Percentiles rank a stretch among this genome's conserved stretches.
Evolutionary conservation across 1,140 invertebrate species (phyloP).

Genomic region (Orchesella cincta): DNA sequence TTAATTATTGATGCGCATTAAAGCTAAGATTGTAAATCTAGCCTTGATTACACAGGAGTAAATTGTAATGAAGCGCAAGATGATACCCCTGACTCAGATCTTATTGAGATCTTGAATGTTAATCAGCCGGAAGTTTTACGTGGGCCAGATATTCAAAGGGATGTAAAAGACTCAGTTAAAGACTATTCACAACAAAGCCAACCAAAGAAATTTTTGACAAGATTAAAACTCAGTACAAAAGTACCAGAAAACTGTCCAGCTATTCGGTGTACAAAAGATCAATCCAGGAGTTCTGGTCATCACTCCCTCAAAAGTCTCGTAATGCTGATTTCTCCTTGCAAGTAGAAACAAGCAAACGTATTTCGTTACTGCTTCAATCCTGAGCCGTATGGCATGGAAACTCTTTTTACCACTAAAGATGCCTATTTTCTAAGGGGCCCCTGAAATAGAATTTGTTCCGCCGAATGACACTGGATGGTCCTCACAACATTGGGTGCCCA

Average conservation of each 20-base stretch:
- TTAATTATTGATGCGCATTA: no score
- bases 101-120: not conserved
- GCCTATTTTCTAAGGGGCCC: not conserved
- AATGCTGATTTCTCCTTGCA: conserved; percentile 14
- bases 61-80: no score
- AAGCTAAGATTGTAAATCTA: no score
- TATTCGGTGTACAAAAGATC: conserved; percentile 26
- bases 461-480: conserved; percentile 2
- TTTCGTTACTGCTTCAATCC: not conserved
- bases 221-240: not conserved
- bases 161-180: not conserved
- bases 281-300: conserved; percentile 34
- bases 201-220: not conserved
- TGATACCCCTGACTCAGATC: not conserved
- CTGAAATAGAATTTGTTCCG: not conserved
- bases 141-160: not conserved
- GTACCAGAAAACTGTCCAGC: conserved; percentile 11
- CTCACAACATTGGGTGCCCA: not conserved
- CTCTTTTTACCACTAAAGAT: not conserved
- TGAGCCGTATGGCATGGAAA: conserved; percentile 17
- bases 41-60: no score
- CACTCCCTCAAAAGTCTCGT: not conserved
- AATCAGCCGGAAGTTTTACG: not conserved
- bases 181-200: not conserved
- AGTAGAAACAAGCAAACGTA: conserved; percentile 2